These are phyloP conservation scores for Aspidiotus rigidus DNA, from an alignment of 2,888 invertebrate species.

Conservation along the genomic window DNA sequence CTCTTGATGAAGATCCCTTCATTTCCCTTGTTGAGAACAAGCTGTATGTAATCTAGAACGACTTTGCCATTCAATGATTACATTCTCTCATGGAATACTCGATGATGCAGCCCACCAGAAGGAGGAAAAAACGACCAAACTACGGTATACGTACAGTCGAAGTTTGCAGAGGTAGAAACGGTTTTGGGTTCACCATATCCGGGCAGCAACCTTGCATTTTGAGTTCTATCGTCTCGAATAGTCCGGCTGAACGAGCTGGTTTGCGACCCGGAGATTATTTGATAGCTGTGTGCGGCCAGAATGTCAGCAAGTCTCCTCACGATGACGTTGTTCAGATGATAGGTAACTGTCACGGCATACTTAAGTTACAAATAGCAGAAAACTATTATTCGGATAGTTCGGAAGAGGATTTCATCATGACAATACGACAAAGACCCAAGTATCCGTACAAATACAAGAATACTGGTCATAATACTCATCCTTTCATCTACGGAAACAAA, in stretches of 20 bases:
- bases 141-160: conserved; percentile 74
- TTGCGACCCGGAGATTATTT: conserved; percentile 85
- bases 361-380: conserved; percentile 77
- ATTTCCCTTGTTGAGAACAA: too few species aligned
- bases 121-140: conserved; percentile 61
- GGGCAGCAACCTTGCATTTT: conserved; percentile 93
- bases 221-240: conserved; percentile 81
- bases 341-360: conserved; percentile 72
- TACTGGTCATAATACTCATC: conserved; percentile 24
- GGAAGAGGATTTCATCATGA: conserved; percentile 60
- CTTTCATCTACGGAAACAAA: conserved; percentile 1
- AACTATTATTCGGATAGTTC: conserved; percentile 78
- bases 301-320: conserved; percentile 83
- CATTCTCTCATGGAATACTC: not conserved
- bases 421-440: conserved; percentile 53
- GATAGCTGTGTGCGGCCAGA: conserved; percentile 81
- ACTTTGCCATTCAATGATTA: too few species aligned
- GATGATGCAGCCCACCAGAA: conserved; percentile 53
- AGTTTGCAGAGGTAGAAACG: conserved; percentile 73
- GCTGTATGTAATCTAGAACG: too few species aligned
- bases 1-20: too few species aligned
- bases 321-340: conserved; percentile 87
- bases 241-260: conserved; percentile 84
- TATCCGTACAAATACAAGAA: conserved; percentile 48
- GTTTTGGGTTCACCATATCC: conserved; percentile 96